These are phyloP conservation scores for Kryptolebias marmoratus DNA, from an alignment of 2,113 vertebrate genomes.

Conservation along the genomic window DNA sequence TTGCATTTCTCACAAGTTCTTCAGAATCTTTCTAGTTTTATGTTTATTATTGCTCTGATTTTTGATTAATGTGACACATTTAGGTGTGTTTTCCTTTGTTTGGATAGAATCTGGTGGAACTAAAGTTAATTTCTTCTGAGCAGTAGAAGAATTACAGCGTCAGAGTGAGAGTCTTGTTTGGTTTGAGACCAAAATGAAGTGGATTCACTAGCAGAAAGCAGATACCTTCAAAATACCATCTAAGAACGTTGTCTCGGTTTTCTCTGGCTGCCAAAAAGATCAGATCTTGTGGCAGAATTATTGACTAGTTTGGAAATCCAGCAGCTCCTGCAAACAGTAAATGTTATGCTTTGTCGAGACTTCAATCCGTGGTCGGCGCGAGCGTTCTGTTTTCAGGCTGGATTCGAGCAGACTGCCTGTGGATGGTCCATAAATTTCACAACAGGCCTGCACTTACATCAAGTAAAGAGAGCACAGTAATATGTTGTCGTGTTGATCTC, in stretches of 20 bases:
- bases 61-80: no score
- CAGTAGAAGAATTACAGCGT: no score
- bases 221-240: conserved; percentile 23
- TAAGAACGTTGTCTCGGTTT: conserved; percentile 19
- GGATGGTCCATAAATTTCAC: conserved; percentile 18
- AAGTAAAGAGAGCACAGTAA: neutral
- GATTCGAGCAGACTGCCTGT: conserved; percentile 25
- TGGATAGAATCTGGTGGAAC: no score
- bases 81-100: no score
- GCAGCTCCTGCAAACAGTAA: conserved; percentile 8
- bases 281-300: neutral
- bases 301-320: conserved; percentile 29
- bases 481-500: conserved; percentile 6
- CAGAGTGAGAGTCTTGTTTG: neutral
- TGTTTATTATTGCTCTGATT: no score
- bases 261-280: conserved; percentile 28
- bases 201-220: conserved; percentile 16
- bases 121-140: no score
- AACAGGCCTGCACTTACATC: conserved; percentile 10
- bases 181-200: conserved; percentile 20
- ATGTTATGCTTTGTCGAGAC: conserved; percentile 10
- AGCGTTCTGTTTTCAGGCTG: conserved; percentile 14
- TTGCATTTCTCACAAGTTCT: no score
- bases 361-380: neutral
- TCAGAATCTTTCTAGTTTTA: no score